A percentile compares a stretch with the other conserved stretches of the same genome.
Evolutionary conservation across 1,140 invertebrate species (phyloP).

Genomic region (Pemphigus obesinymphae): DNA sequence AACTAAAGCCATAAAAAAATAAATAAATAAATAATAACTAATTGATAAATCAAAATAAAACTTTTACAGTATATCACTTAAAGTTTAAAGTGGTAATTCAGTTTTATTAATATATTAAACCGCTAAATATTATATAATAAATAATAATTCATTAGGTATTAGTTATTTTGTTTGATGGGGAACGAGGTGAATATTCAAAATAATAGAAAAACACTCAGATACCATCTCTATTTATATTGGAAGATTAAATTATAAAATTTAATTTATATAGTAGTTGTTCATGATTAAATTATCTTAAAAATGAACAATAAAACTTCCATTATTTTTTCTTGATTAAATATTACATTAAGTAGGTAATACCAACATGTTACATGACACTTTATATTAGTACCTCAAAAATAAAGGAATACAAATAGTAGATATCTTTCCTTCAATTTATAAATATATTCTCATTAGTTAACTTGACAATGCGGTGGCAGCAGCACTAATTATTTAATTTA

Average conservation of each 20-base stretch:
- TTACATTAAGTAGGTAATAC: neutral
- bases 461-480: too few relatives aligned
- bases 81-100: neutral
- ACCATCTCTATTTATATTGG: constrained; percentile 20
- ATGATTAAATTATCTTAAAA: constrained; percentile 8
- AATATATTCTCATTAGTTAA: too few relatives aligned
- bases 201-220: constrained; percentile 28
- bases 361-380: too few relatives aligned
- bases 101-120: too few relatives aligned
- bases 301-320: constrained; percentile 12
- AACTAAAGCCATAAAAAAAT: neutral
- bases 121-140: neutral
- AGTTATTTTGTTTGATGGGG: constrained; percentile 32
- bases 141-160: neutral
- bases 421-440: too few relatives aligned
- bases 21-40: neutral
- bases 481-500: too few relatives aligned
- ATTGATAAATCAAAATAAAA: neutral
- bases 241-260: neutral
- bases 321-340: neutral
- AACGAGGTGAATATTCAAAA: constrained; percentile 34
- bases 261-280: neutral
- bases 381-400: too few relatives aligned
- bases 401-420: too few relatives aligned
- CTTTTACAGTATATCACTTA: neutral